Base-by-base conservation (phyloP, 2,113 vertebrate genomes). In the Sturnus vulgaris region DNA sequence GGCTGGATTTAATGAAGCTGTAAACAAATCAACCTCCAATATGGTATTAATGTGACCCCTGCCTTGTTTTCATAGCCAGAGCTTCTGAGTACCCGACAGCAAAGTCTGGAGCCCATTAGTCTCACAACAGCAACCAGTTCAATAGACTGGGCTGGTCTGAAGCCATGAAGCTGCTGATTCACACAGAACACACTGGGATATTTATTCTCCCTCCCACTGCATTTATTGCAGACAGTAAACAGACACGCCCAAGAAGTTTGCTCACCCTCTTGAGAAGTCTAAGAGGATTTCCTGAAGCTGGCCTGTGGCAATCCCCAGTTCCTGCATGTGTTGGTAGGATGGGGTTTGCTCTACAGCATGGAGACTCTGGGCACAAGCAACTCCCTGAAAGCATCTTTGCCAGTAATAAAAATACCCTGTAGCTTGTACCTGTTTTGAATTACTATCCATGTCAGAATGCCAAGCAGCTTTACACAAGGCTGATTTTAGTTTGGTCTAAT, bases 261-360 rank as follows among this genome's bases (percentile, higher is more conserved):
- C 64, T 90, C 27, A 3, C 25, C 59, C 66, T 93, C 68, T 56
- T 82, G 53, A 86, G 61, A 82, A 66, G 75, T 21, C 75, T 61
- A 33, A 91, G 79, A 94, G 93, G 78, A 88, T 93, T 91, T 97
- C 91, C 94, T 95, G 94, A 80, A 94, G 89, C 78, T 95, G 91
- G 50, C 55, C 81, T 79, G 57, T 25, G 40, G 82, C 70, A 95
- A 64, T 96, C 55, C 82, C 46, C 91, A 92, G 75, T 27, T 84
- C 81, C 91, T 92, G 59, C 33, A 40, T 23, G 69, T 93, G 57
- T 8, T 93, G 87, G 57, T 40, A 47, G 3, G 3, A 19, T 2
- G 16, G 53, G 49, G 33, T 60, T 40, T 91, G 55, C 50, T 39
- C 35, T 22, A 9, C 57, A 82, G 84, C 70, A 53, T 5, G 50